These are phyloP conservation scores for Furnarius figulus DNA, from an alignment of 2,113 vertebrate genomes.

Conservation along the genomic window DNA sequence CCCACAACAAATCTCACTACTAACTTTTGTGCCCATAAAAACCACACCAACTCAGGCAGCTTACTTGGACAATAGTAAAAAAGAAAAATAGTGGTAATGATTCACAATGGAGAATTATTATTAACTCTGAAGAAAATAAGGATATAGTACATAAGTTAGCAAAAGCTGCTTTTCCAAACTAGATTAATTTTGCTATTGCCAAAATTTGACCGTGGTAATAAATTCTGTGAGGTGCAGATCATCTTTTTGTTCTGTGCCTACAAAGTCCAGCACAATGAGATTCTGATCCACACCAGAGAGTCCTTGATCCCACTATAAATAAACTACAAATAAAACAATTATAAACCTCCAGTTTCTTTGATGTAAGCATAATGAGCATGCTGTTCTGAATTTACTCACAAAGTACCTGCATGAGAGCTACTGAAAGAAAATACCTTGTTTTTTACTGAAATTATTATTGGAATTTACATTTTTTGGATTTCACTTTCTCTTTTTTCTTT, in stretches of 20 bases:
- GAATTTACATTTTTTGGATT: neutral
- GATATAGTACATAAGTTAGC: neutral
- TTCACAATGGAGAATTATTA: constrained; percentile 34
- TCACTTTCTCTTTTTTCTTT: neutral
- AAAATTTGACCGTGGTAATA: constrained; percentile 12
- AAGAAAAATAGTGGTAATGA: constrained; percentile 19
- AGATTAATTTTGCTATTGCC: neutral
- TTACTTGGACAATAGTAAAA: neutral
- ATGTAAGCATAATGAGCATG: neutral
- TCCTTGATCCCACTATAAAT: neutral
- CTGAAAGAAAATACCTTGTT: neutral
- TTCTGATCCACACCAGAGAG: neutral
- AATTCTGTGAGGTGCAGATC: neutral
- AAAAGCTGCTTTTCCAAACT: constrained; percentile 38
- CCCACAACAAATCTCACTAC: neutral
- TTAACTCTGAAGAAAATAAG: constrained; percentile 39
- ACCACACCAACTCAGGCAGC: neutral
- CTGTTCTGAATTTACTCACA: neutral
- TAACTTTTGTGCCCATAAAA: neutral
- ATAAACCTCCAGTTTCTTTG: neutral
- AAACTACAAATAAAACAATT: constrained; percentile 6
- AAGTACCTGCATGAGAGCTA: neutral
- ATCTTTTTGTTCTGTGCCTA: neutral
- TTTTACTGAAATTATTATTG: neutral
- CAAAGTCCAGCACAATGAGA: neutral